A percentile compares a stretch with the other conserved stretches of the same genome.
Evolutionary conservation across 2,888 invertebrate species (phyloP).

Genomic region (Pharmacophagus antenor): DNA sequence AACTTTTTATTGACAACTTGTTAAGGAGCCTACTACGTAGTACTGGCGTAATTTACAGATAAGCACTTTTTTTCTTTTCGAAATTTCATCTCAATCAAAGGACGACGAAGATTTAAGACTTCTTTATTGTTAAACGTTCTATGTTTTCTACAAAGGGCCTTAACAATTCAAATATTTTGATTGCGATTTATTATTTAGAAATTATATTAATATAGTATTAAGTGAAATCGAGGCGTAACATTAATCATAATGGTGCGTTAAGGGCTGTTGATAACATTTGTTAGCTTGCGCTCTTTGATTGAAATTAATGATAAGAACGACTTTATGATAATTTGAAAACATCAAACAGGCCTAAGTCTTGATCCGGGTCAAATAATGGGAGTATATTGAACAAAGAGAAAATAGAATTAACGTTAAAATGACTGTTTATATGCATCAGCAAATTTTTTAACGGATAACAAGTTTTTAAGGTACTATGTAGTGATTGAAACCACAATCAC

Average conservation of each 20-base stretch:
- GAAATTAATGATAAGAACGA: background rate
- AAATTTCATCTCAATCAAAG: no score
- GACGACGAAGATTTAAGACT: background rate
- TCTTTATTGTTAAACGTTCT: background rate
- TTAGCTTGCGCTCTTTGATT: slow-evolving; percentile 1
- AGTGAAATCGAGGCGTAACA: background rate
- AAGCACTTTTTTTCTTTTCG: no score
- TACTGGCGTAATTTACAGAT: no score
- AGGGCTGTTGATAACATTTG: background rate
- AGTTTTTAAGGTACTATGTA: no score
- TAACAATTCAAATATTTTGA: background rate
- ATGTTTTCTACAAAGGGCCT: background rate
- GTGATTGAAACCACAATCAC: no score
- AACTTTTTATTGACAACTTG: no score
- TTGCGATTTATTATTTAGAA: background rate
- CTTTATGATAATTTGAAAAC: background rate
- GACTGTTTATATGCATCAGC: background rate
- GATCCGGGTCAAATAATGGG: background rate
- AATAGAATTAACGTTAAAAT: background rate
- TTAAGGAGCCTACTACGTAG: no score
- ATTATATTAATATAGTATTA: background rate
- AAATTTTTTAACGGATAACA: background rate
- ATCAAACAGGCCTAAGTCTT: background rate
- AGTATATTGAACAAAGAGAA: background rate
- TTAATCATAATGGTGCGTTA: background rate